Conservation (phyloP, 2,113 vertebrate species). For the Cavia porcellus region DNA sequence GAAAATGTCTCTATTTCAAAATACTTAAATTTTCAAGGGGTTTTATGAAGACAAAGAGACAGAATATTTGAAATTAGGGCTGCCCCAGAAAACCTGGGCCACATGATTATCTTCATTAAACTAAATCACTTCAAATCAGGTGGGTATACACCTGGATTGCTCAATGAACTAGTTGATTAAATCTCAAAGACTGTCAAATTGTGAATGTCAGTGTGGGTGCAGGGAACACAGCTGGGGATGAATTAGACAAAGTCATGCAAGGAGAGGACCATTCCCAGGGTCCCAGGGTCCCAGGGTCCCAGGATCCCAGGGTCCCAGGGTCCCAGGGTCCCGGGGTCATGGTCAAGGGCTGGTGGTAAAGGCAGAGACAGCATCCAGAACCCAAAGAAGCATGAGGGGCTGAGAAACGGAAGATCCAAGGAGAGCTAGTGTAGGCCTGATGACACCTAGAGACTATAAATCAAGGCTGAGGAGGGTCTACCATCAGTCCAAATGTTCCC, state of each 20-base stretch:
- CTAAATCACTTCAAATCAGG: slow-evolving; percentile 82
- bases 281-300: not conserved
- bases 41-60: slow-evolving; percentile 67
- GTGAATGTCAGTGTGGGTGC: slow-evolving; percentile 67
- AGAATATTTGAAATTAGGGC: slow-evolving; percentile 81
- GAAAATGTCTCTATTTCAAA: slow-evolving; percentile 46
- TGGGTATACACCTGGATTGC: slow-evolving; percentile 84
- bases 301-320: not conserved
- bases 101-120: slow-evolving; percentile 83
- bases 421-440: not conserved
- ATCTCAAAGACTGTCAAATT: slow-evolving; percentile 70
- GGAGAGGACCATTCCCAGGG: not conserved
- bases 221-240: not conserved
- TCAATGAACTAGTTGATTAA: slow-evolving; percentile 85
- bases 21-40: slow-evolving; percentile 29
- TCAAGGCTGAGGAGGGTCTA: not conserved
- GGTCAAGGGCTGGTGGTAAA: not conserved
- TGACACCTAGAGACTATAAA: not conserved
- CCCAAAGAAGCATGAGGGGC: not conserved
- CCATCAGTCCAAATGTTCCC: not conserved
- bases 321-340: not conserved
- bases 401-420: not conserved
- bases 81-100: slow-evolving; percentile 80
- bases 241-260: not conserved
- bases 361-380: not conserved